Evolutionary conservation across 2,797 vertebrate genomes (phyloP).

Genomic region (Lates japonicus): DNA sequence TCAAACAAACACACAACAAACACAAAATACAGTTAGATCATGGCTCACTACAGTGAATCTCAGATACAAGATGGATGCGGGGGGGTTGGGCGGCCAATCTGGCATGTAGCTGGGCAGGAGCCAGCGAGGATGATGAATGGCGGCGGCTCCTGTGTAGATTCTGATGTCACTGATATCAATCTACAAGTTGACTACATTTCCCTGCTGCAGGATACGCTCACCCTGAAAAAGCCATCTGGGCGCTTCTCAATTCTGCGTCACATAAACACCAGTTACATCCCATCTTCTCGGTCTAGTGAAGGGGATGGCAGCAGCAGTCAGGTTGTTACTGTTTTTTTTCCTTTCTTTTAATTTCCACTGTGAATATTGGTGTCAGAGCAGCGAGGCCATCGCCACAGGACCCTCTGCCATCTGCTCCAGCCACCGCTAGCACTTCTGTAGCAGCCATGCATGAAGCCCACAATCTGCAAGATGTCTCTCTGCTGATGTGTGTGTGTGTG

Average conservation of each 20-base stretch:
- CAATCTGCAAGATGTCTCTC: constrained; percentile 80
- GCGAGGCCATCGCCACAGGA: constrained; percentile 78
- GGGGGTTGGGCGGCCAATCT: constrained; percentile 81
- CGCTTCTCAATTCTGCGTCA: constrained; percentile 57
- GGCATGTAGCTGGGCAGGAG: constrained; percentile 79
- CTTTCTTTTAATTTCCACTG: constrained; percentile 72
- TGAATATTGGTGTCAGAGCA: constrained; percentile 73
- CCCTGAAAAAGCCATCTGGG: constrained; percentile 64
- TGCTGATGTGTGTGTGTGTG: constrained; percentile 57
- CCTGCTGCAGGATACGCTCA: constrained; percentile 20
- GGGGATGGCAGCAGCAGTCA: constrained; percentile 60
- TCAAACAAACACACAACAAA: constrained; percentile 50
- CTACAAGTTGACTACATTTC: constrained; percentile 77
- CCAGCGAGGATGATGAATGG: constrained; percentile 79
- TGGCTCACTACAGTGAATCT: constrained; percentile 58
- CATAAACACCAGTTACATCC: constrained; percentile 74
- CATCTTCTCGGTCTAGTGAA: constrained; percentile 62
- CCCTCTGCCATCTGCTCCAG: constrained; percentile 80
- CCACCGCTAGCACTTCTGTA: constrained; percentile 70
- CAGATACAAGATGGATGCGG: constrained; percentile 67
- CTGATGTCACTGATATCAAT: constrained; percentile 74
- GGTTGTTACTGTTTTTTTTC: constrained; percentile 49
- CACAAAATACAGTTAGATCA: constrained; percentile 56
- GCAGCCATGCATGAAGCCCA: constrained; percentile 81
- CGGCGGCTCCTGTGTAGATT: constrained; percentile 51